Base-by-base conservation (phyloP, 1,140 invertebrate genomes). In the Drosophila hydei region DNA sequence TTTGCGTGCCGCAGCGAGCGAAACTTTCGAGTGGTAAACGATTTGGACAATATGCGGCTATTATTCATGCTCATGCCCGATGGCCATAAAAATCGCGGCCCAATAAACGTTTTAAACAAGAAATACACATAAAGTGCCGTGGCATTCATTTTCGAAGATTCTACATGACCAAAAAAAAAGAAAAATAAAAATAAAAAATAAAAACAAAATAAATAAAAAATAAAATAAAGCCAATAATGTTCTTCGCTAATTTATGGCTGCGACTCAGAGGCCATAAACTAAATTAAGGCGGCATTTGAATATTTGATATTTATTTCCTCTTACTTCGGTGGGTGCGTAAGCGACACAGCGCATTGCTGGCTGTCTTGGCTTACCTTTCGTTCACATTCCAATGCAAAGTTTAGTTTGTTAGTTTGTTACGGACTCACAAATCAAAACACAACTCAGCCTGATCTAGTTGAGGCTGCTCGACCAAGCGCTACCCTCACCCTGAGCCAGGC, bases 191-290 rank as follows among this genome's bases (percentile, higher is more conserved):
- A 77, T 23, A 72, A 45, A 54, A 40, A 21, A 50, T 14, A 40
- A n/a, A 38, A 14, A 63, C 27, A 63, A 27, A 56, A 45, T 43
- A 63, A 62, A 72, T 59, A 23, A 23, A 25, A 23, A 50, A 56
- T 21, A 47, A 25, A 47, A 64, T 48, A 60, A 40, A 58, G 80
- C 78, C 80, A 84, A 84, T 84, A 85, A 73, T 77, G 72, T 55
- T 80, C 59, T 69, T 75, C 63, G 75, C 48, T 81, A 81, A 87
- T 88, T 87, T 87, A 87, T 87, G 74, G 63, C 48, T 33, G 30
- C 30, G 30, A 33, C 11, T 33, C 30, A 11, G 58, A 40, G 48
- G 74, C 63, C 81, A 87, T 85, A 85, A 85, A 85, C 74, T 81
- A 85, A 77, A 87, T 72, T 77, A 51, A 54, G 60, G 62, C 67